Evolutionary conservation across 1,140 invertebrate species (phyloP), one percentile per base, ranked within the genome.

Genomic region (Diprion similis): DNA sequence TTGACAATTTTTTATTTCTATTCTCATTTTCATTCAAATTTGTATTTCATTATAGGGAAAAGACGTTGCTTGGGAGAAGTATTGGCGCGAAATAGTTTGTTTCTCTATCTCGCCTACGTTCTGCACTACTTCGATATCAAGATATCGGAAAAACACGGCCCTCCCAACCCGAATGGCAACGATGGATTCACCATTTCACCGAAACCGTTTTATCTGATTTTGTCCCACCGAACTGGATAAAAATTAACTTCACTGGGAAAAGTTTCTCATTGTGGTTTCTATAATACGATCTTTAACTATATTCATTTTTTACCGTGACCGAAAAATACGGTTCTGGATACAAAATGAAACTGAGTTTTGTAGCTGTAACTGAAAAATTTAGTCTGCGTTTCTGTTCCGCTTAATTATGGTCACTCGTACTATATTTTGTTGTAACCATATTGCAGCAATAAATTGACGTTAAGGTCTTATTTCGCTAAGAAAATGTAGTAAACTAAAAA

Each of bases 1-100:
- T 47, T 66, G 47, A 71, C 46, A 64, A 66, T 15, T 66, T 11
- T 66, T 70, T 59, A 65, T 64, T 64, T 59, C 4, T 65, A 37
- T 71, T 71, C 10, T 73, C 17, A 10, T 71, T 37, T 71, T 73
- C 45, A 74, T 64, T 74, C 70, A 71, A 78, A 72, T 75, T 77
- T 81, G 64, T 15, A 45, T 74, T 51, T 67, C 72, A 75, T 89
- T 87, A 70, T 79, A 92, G 92, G 92, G 10, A 91, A 89, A 80
- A 83, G 92, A 81, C 88, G 90, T 66, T 93, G 92, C 75, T 75
- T 91, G 1, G 92, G 92, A n/a, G 92, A 93, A 80, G 79, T 81
- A 65, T 74, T 93, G 17, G 92, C 92, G 0, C 89, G 88, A 75
- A 81, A 86, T 10, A 89, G 87, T 64, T 74, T 92, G 17, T 92